Base-by-base conservation (phyloP, 2,113 vertebrate species). In the Anhinga anhinga region DNA sequence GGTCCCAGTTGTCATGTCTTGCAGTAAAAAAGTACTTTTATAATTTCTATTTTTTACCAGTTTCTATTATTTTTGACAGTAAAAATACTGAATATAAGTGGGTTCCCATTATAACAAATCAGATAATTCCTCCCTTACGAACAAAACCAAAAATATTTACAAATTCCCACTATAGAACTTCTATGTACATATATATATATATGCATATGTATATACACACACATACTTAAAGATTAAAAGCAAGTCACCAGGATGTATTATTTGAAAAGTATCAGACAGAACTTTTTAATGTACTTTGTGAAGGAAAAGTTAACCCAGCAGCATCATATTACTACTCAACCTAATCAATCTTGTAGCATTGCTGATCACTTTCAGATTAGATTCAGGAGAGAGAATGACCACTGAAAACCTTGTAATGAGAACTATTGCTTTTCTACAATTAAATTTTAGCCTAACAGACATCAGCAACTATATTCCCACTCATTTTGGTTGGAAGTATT, bases 321-420 rank as follows among this genome's bases (percentile, higher is more conserved):
- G n/a, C 65, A 90, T 74, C 25, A 32, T 52, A 81, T 70, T 79
- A 70, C 23, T 88, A 19, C 32, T 80, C 80, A 83, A 32, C 11
- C 38, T 84, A 61, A 94, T 80, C 38, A 78, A 63, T 90, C 45
- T 61, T 73, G 32, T 55, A 45, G n/a, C 25, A 77, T 62, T 47
- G 27, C n/a, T 88, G 67, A 88, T 86, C 53, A n/a, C 22, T 93
- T 88, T 83, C 86, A 84, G 63, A 92, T 93, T 94, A 90, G 76
- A 92, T 94, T 97, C 88, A 67, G 36, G 47, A 50, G 42, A 73
- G 11, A 88, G 11, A 92, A 49, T 27, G 26, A 81, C 44, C 72
- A 50, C 38, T 70, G 53, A 77, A 85, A 92, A 73, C 21, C 45
- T 90, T 86, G 45, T 76, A 95, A 91, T 76, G 38, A 83, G 20